Evolutionary conservation across 1,140 invertebrate species (phyloP).

Genomic region (Adoxophyes honmai): DNA sequence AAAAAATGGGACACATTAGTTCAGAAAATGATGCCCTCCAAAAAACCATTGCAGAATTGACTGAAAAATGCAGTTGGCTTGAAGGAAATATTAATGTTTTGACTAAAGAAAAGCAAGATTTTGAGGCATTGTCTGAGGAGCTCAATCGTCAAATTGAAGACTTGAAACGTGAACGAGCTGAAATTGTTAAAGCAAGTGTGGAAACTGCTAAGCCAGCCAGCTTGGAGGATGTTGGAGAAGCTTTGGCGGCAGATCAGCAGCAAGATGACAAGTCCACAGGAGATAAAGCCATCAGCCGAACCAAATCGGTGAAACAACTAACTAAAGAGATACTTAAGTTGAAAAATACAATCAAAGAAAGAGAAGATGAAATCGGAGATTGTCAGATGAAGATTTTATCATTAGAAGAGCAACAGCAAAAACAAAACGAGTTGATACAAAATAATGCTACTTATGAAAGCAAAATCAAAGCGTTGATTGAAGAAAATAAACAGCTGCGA

Average conservation of each 20-base stretch:
- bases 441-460: conserved; percentile 44
- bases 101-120: conserved; percentile 78
- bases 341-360: conserved; percentile 74
- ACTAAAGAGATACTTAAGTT: conserved; percentile 75
- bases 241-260: conserved; percentile 30
- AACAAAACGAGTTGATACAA: conserved; percentile 54
- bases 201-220: conserved; percentile 47
- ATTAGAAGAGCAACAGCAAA: conserved; percentile 68
- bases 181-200: conserved; percentile 65
- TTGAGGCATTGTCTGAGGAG: conserved; percentile 59
- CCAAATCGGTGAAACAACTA: conserved; percentile 68
- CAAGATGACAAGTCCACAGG: conserved; percentile 53
- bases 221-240: conserved; percentile 48
- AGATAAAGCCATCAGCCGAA: conserved; percentile 53
- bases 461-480: conserved; percentile 47
- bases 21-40: conserved; percentile 79
- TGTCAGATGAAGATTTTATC: conserved; percentile 72
- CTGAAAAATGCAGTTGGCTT: conserved; percentile 76
- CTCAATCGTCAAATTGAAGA: conserved; percentile 67
- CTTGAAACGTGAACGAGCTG: conserved; percentile 56
- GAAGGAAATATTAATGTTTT: conserved; percentile 75
- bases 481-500: conserved; percentile 59
- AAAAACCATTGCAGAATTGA: conserved; percentile 76
- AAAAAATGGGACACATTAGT: conserved; percentile 81
- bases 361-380: conserved; percentile 75